Base-by-base conservation (phyloP, 2,797 vertebrate genomes). In the Sebastes kiyomatsui region DNA sequence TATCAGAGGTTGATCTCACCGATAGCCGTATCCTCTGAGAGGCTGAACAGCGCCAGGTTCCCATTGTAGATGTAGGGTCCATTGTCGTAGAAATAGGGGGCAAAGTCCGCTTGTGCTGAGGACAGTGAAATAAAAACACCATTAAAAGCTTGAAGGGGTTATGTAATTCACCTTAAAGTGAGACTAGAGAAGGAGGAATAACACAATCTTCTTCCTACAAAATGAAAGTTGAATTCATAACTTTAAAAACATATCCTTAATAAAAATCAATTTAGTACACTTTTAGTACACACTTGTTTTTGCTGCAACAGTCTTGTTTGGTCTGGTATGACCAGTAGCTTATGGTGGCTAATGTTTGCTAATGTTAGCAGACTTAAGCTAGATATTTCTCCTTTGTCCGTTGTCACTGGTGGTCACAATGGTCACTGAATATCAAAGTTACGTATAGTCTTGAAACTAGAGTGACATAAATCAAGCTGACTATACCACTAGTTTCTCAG, bases 51-150 rank as follows among this genome's bases (percentile, higher is more conserved):
- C 3, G 98, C 98, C 97, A 99, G 95, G 92, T 99, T 99, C 35
- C 98, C 98, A 0, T 96, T 97, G 61, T 91, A 94, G 95, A 97
- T 97, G 94, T 96, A 96, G 16, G 96, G 95, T 80, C 97, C 98
- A 67, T 98, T 99, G 90, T 99, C 97, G 67, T 96, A 99, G 94
- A 99, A 99, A 92, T 97, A 96, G 1, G 99, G 98, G 30, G 97
- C 98, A 58, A 97, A 99, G 94, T 99, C 97, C 88, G 96, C 96
- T 85, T 96, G 96, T 76, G 94, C 99, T 96, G 69, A 16, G 27
- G 58, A 76, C 14, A 81, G 25, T 91, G 30, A 88, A 8, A 83
- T 35, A 16, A 75, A 32, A 61, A 1, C 5, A 62, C 1, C 12
- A 18, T 61, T 46, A 20, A 62, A 54, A 68, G 20, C 9, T 67